Conservation (phyloP, 2,888 invertebrate genomes). For the Meandrusa payeni region DNA sequence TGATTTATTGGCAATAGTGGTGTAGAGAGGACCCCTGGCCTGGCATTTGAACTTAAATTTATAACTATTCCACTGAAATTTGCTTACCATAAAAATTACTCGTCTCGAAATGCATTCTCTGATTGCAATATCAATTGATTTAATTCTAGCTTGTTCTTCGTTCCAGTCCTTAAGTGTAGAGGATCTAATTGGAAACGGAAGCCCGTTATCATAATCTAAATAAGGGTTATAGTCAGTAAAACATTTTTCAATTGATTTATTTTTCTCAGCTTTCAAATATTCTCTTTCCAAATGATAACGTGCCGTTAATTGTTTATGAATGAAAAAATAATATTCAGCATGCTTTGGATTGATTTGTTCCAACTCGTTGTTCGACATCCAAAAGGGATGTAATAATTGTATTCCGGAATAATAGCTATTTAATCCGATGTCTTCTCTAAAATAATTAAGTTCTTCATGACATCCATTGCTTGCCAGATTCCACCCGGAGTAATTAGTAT, state of each 20-base stretch:
- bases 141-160: conserved; percentile 49
- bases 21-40: too few relatives aligned
- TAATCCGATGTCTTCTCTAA: conserved; percentile 82
- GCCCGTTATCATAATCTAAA: conserved; percentile 61
- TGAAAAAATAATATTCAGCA: conserved; percentile 61
- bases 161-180: conserved; percentile 42
- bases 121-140: conserved; percentile 60
- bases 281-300: conserved; percentile 59
- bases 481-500: conserved; percentile 74
- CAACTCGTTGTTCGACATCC: conserved; percentile 75
- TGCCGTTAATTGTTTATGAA: conserved; percentile 59
- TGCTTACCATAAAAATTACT: conserved; percentile 58
- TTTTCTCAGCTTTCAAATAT: conserved; percentile 38
- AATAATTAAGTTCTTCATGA: conserved; percentile 80
- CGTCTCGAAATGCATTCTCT: conserved; percentile 62
- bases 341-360: conserved; percentile 53
- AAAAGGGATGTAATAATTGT: conserved; percentile 80
- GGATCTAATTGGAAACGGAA: conserved; percentile 60
- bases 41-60: background rate
- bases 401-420: conserved; percentile 81
- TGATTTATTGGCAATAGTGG: too few relatives aligned
- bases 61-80: background rate
- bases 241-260: conserved; percentile 34
- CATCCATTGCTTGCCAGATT: conserved; percentile 66
- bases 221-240: conserved; percentile 52